These are phyloP conservation scores for Acleris literana DNA, from an alignment of 2,888 invertebrate genomes.

Conservation along the genomic window DNA sequence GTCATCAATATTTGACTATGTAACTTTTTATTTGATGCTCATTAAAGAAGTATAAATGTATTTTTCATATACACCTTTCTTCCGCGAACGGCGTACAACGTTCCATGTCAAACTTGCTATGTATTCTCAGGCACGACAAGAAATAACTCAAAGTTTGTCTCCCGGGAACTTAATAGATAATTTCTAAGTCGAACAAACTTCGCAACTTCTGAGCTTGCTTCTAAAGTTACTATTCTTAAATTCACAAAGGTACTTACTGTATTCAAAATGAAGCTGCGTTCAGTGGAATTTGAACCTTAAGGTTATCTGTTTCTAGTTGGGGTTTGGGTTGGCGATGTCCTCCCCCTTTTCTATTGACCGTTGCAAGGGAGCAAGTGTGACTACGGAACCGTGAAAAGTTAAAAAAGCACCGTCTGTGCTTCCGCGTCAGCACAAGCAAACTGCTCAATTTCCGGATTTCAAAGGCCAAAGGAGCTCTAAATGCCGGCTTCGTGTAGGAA, in stretches of 20 bases:
- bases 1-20: too few species aligned
- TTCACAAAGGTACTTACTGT: conserved; percentile 58
- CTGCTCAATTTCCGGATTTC: conserved; percentile 48
- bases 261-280: conserved; percentile 43
- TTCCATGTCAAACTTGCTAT: conserved; percentile 20
- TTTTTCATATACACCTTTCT: too few species aligned
- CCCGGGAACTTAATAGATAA: conserved; percentile 58
- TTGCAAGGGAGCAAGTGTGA: conserved; percentile 46
- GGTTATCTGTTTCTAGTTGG: conserved; percentile 21
- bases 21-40: too few species aligned
- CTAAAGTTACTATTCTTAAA: conserved; percentile 56
- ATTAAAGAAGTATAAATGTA: too few species aligned
- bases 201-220: conserved; percentile 56
- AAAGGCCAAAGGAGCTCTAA: conserved; percentile 31
- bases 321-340: conserved; percentile 22
- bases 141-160: conserved; percentile 50
- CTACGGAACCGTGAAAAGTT: conserved; percentile 51
- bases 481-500: conserved; percentile 28
- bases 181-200: conserved; percentile 60
- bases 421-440: conserved; percentile 43
- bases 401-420: conserved; percentile 49
- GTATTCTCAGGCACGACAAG: conserved; percentile 45
- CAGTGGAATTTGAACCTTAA: conserved; percentile 37
- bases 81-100: conserved; percentile 4
- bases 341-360: conserved; percentile 42